Evolutionary conservation across 2,888 invertebrate species (phyloP), one percentile per base, ranked within the genome.

Genomic region (Andrena flavipes): DNA sequence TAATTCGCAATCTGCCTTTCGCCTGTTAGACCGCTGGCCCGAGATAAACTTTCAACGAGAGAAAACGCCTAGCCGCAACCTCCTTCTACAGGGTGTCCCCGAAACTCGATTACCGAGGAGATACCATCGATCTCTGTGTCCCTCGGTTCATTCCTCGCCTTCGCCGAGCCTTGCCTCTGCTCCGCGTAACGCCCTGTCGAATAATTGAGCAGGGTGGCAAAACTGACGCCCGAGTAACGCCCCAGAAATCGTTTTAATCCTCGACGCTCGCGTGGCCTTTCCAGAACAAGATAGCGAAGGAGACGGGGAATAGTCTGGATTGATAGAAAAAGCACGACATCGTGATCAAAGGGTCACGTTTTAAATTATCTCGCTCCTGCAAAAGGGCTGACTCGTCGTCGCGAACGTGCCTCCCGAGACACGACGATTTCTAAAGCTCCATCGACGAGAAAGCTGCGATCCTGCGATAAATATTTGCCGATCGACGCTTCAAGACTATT

Each of bases 1-100:
- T 74, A 77, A 84, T 84, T 74, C 74, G 82, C 82, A 82, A 74
- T 83, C 77, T 68, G 70, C 63, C 77, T 82, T 84, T 84, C 83
- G 82, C 83, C 74, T 42, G 82, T 82, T 82, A 71, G 33, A 83
- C 69, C 76, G 42, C 59, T n/a, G 35, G 69, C 49, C 60, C 23
- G 59, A 69, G 81, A 81, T 83, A 81, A 77, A 81, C 83, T 83
- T 83, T 83, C 81, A 76, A 67, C 51, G 70, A 74, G 83, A 76
- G 81, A 81, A 82, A 82, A 82, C 81, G 80, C 63, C 72, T 69
- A 33, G 80, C 72, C 82, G 72, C 80, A 80, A 54, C 68, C 68
- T 76, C 64, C 30, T 76, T 80, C 71, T 80, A 80, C 68, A 35
- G 20, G 75, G 80, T 82, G 75, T 68, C 80, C 42, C 2, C 13